These are phyloP conservation scores for Glyphotaelius pellucidus DNA, from an alignment of 2,888 invertebrate species.

Conservation along the genomic window DNA sequence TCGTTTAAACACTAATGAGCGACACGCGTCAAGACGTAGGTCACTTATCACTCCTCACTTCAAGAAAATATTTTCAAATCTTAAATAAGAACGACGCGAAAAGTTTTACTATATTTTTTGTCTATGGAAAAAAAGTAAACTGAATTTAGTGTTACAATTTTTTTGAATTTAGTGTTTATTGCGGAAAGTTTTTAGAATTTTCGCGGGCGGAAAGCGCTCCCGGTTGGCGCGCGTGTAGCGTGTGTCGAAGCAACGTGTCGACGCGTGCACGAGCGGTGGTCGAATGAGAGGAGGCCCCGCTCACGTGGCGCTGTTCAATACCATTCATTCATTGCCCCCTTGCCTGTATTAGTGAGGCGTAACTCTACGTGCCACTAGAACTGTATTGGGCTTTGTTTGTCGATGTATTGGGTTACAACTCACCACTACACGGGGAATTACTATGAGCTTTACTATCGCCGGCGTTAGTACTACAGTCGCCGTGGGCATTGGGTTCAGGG, in stretches of 20 bases:
- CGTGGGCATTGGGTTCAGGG: constrained; percentile 7
- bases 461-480: constrained; percentile 20
- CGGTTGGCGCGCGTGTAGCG: constrained; percentile 70
- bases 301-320: constrained; percentile 35
- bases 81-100: neutral
- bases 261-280: constrained; percentile 73
- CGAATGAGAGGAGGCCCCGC: constrained; percentile 64
- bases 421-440: neutral
- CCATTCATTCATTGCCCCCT: constrained; percentile 37
- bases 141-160: neutral
- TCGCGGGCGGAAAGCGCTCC: constrained; percentile 63
- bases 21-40: constrained; percentile 53
- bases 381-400: neutral
- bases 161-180: neutral
- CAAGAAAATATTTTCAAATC: neutral
- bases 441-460: neutral
- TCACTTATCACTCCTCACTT: constrained; percentile 25
- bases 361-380: constrained; percentile 15
- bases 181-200: constrained; percentile 33
- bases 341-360: constrained; percentile 35
- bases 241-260: constrained; percentile 68
- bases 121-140: no score
- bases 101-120: no score
- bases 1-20: constrained; percentile 21
- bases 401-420: constrained; percentile 4